These are phyloP conservation scores for Brachionus koreanus DNA, from an alignment of 1,140 invertebrate genomes.

Conservation along the genomic window DNA sequence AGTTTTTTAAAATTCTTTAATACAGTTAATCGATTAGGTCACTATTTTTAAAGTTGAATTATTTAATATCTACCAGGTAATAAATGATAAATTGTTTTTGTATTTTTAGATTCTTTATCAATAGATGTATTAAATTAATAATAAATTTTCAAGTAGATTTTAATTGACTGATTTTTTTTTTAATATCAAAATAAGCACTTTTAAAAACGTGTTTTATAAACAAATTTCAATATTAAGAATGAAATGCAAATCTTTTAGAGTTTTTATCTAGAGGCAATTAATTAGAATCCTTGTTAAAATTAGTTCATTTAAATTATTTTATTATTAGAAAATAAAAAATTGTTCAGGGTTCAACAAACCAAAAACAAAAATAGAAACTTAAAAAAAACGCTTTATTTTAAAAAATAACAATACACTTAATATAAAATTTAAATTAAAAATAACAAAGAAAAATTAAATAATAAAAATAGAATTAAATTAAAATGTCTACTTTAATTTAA, in stretches of 20 bases:
- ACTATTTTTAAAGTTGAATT: too few species aligned
- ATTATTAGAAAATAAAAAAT: neutral
- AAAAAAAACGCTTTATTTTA: neutral
- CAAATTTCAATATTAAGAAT: neutral
- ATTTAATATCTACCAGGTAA: too few species aligned
- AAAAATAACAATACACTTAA: neutral
- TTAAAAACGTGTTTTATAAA: neutral
- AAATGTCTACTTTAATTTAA: neutral
- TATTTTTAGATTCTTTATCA: too few species aligned
- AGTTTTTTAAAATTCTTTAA: too few species aligned
- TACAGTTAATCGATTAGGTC: too few species aligned
- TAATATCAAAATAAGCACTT: neutral
- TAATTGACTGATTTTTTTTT: too few species aligned
- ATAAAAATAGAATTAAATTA: neutral
- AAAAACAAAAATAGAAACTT: neutral
- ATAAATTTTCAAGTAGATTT: too few species aligned
- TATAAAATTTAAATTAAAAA: slow-evolving; percentile 2
- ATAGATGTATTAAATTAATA: too few species aligned
- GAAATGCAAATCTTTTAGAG: neutral
- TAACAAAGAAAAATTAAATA: neutral
- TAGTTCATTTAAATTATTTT: neutral
- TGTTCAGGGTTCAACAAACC: neutral
- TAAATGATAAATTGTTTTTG: too few species aligned
- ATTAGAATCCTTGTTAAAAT: neutral
- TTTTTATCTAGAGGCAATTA: neutral